phyloP scores from a whole-genome alignment of 2,113 vertebrate genomes.

The Sylvicapra grimmia region DNA sequence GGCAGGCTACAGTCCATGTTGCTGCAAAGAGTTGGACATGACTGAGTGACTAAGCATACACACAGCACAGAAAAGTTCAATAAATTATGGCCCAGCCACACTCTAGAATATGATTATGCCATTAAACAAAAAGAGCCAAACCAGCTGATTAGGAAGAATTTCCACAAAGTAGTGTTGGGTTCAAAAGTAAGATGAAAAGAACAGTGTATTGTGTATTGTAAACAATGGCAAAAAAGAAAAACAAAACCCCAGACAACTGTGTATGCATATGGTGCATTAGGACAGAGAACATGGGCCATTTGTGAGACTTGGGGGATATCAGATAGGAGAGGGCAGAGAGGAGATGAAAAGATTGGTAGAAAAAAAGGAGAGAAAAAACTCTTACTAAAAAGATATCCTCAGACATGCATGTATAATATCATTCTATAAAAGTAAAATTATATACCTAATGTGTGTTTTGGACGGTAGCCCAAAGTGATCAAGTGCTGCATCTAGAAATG shows the following conservation, averaged over 20 bases:
- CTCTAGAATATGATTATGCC: background rate
- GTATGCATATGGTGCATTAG: no score
- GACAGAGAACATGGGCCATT: background rate
- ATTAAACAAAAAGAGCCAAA: background rate
- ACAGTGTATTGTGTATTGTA: background rate
- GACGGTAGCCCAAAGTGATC: background rate
- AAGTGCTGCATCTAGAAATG: background rate
- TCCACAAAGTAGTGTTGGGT: background rate
- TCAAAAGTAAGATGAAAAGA: background rate
- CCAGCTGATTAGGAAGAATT: background rate
- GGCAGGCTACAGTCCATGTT: background rate
- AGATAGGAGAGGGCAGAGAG: no score
- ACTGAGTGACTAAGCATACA: background rate
- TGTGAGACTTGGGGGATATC: background rate
- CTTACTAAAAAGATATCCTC: background rate
- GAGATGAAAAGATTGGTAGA: background rate
- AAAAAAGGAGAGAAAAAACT: background rate
- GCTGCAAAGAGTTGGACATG: accelerated
- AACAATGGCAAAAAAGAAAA: background rate
- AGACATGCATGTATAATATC: background rate
- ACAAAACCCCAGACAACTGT: background rate
- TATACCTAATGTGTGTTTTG: background rate
- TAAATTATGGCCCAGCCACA: background rate
- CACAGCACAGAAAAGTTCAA: background rate
- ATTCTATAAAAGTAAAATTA: background rate